Conservation (phyloP, 1,140 invertebrate species). For the Drosophila bocki region DNA sequence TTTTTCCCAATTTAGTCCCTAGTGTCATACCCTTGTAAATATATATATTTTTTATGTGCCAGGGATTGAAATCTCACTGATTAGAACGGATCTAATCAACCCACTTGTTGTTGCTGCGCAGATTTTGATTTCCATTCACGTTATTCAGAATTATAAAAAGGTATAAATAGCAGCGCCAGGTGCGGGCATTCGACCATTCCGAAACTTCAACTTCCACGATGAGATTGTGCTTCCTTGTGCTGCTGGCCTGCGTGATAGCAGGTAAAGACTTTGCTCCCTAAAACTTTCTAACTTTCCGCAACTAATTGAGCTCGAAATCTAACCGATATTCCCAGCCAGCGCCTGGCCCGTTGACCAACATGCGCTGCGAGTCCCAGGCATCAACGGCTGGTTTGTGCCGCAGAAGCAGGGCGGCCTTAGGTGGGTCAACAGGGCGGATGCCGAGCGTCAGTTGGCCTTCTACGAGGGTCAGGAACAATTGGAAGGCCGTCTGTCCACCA, state of each 20-base stretch:
- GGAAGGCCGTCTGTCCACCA: conserved; percentile 39
- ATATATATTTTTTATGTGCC: not conserved
- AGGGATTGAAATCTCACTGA: conserved; percentile 23
- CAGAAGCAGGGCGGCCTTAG: conserved; percentile 32
- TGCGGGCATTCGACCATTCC: conserved; percentile 29
- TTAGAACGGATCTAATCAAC: conserved; percentile 40
- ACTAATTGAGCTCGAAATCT: not conserved
- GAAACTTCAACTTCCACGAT: conserved; percentile 44
- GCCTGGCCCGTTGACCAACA: conserved; percentile 55
- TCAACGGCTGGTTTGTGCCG: conserved; percentile 69
- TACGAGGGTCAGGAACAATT: conserved; percentile 52
- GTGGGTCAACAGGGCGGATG: conserved; percentile 55
- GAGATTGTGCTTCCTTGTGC: conserved; percentile 60
- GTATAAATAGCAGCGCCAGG: conserved; percentile 57
- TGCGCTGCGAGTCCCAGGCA: conserved; percentile 35
- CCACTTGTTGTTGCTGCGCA: conserved; percentile 17
- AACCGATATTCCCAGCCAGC: conserved; percentile 22
- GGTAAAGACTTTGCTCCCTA: conserved; percentile 49
- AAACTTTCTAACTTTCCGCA: not conserved
- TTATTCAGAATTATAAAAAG: conserved; percentile 18
- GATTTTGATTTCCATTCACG: conserved; percentile 40
- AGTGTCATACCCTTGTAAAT: not conserved
- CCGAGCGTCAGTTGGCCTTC: conserved; percentile 23
- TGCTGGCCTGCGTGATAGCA: conserved; percentile 59
- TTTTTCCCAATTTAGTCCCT: not conserved